Evolutionary conservation across 1,140 invertebrate genomes (phyloP).

Genomic region (Sarcophaga bullata): DNA sequence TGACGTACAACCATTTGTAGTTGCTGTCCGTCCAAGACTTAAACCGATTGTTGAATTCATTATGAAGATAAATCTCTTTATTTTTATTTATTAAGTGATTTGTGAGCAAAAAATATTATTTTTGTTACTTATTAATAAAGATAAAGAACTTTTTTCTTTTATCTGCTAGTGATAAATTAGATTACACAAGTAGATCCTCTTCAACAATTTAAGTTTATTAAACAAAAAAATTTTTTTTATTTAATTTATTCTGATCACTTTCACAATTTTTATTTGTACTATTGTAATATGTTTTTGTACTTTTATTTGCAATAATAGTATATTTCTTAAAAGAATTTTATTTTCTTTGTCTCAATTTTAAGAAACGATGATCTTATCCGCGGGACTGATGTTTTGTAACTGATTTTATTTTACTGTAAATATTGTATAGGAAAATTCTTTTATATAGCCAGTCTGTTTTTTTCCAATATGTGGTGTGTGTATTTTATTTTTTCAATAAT

Average conservation of each 20-base stretch:
- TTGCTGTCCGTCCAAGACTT: constrained; percentile 50
- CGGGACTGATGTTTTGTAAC: constrained; percentile 29
- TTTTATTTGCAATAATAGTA: background rate
- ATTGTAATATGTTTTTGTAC: background rate
- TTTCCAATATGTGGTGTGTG: background rate
- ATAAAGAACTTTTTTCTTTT: constrained; percentile 22
- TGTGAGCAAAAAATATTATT: background rate
- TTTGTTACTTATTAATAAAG: background rate
- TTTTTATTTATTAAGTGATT: background rate
- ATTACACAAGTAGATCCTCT: background rate
- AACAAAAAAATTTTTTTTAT: background rate
- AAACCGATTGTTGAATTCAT: constrained; percentile 43
- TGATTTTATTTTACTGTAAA: constrained; percentile 37
- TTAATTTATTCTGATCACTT: constrained; percentile 27
- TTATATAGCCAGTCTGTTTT: constrained; percentile 26
- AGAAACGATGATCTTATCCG: constrained; percentile 16
- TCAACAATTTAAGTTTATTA: too few species aligned
- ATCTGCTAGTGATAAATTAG: background rate
- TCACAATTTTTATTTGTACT: background rate
- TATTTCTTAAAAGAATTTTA: background rate
- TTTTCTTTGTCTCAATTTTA: background rate
- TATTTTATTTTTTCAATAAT: background rate
- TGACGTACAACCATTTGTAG: constrained; percentile 50
- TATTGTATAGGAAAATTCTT: constrained; percentile 35
- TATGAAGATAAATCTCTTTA: background rate